A percentile compares a stretch with the other conserved stretches of the same genome.
These are phyloP conservation scores for Triplophysa rosa DNA, from an alignment of 2,113 vertebrate species.

Conservation along the genomic window DNA sequence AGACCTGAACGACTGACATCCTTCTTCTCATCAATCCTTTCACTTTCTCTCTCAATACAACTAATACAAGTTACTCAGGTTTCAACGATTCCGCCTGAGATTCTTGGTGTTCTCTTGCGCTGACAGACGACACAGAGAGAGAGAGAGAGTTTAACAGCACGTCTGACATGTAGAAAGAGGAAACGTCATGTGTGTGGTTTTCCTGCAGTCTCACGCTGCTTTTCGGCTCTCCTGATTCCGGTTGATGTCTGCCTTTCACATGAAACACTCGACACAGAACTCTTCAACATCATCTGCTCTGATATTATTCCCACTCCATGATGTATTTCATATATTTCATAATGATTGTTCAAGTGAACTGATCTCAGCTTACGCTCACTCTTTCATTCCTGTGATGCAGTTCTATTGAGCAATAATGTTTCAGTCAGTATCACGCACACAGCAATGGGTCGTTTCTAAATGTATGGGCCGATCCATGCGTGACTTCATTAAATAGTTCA, in stretches of 20 bases:
- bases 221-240: background rate
- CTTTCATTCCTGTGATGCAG: no score
- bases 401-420: no score
- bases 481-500: no score
- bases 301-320: no score
- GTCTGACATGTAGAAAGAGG: slow-evolving; percentile 13
- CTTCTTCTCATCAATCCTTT: background rate
- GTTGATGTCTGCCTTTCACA: no score
- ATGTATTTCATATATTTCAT: no score
- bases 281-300: no score
- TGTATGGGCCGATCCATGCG: background rate
- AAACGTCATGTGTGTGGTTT: slow-evolving; percentile 30
- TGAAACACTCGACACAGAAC: no score
- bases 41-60: background rate
- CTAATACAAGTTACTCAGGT: background rate
- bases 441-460: no score
- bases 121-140: background rate
- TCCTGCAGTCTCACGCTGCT: slow-evolving; percentile 17
- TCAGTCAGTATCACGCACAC: no score
- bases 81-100: background rate
- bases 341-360: no score
- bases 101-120: background rate
- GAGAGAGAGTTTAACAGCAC: background rate
- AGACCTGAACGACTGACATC: slow-evolving; percentile 6
- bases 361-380: no score